phyloP scores from a whole-genome alignment of 2,797 vertebrate species.

The Melanogrammus aeglefinus region DNA sequence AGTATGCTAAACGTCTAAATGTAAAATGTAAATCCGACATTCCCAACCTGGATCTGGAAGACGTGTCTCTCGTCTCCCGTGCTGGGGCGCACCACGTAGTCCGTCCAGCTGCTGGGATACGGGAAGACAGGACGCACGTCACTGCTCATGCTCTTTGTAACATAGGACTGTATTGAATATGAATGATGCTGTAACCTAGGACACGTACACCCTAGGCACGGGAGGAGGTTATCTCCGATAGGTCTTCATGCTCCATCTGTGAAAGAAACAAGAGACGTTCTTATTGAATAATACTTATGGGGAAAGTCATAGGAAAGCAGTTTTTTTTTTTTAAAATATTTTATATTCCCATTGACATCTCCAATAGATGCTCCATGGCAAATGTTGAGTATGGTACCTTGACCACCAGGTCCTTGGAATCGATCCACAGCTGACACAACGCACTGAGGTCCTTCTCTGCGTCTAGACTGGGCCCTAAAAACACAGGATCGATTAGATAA shows the following conservation, averaged over 20 bases:
- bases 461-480: constrained; percentile 82
- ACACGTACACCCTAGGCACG: constrained; percentile 87
- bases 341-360: neutral
- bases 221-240: constrained; percentile 83
- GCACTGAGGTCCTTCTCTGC: constrained; percentile 90
- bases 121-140: neutral
- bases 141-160: neutral
- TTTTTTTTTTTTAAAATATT: neutral
- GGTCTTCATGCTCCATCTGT: constrained; percentile 87
- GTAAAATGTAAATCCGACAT: neutral
- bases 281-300: neutral
- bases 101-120: constrained; percentile 83
- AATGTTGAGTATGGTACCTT: constrained; percentile 76
- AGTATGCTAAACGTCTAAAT: neutral
- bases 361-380: too few species aligned
- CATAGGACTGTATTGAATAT: neutral
- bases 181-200: neutral
- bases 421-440: constrained; percentile 93
- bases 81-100: constrained; percentile 96
- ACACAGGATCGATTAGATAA: neutral
- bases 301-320: neutral
- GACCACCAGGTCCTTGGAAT: constrained; percentile 92
- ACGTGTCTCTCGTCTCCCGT: constrained; percentile 94
- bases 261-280: constrained; percentile 26
- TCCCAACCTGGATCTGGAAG: constrained; percentile 94